phyloP scores from a whole-genome alignment of 2,113 vertebrate genomes.

The Polyodon spathula region DNA sequence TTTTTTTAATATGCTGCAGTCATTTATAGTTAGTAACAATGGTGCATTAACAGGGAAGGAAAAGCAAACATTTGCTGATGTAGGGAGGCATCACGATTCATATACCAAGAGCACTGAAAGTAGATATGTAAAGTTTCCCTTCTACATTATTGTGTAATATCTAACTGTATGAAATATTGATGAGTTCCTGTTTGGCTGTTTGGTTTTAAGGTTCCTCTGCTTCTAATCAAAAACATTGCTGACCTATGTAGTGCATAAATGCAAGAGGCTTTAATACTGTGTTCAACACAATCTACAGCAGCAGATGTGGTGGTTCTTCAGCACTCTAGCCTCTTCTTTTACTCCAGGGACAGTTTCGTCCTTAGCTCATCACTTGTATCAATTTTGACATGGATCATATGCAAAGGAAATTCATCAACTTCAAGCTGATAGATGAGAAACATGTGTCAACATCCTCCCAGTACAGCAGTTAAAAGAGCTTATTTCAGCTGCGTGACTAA shows the following conservation, averaged over 20 bases:
- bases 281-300: background rate
- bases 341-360: background rate
- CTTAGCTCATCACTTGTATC: background rate
- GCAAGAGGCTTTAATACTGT: background rate
- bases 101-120: background rate
- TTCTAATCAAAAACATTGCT: constrained; percentile 3
- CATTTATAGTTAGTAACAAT: background rate
- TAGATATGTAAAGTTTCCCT: background rate
- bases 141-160: constrained; percentile 5
- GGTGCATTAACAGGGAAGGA: background rate
- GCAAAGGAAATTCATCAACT: constrained; percentile 1
- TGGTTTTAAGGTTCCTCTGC: background rate
- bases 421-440: constrained; percentile 1
- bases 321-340: background rate
- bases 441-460: background rate
- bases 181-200: background rate
- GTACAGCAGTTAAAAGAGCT: background rate
- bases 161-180: constrained; percentile 2
- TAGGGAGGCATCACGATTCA: background rate
- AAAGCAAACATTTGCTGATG: background rate
- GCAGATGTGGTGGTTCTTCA: background rate
- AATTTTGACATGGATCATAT: background rate
- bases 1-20: background rate
- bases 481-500: background rate
- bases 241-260: constrained; percentile 3